Conservation (phyloP, 2,888 invertebrate genomes). For the Bellardia pandia region DNA sequence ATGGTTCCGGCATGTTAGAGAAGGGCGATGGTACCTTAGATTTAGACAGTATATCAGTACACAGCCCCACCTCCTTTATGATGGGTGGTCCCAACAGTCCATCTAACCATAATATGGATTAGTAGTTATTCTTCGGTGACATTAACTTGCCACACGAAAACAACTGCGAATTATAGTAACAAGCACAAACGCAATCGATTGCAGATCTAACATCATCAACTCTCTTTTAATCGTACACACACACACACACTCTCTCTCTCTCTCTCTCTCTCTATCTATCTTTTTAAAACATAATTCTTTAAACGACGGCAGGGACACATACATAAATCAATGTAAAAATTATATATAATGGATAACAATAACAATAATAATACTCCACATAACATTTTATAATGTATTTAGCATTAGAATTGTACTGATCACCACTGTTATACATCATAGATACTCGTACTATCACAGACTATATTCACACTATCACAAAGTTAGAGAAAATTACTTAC, state of each 20-base stretch:
- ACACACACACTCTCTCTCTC: background rate
- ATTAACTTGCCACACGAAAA: slow-evolving; percentile 58
- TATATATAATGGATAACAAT: background rate
- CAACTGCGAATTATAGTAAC: slow-evolving; percentile 69
- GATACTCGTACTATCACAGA: background rate
- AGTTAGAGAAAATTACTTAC: slow-evolving; percentile 9
- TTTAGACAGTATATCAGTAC: slow-evolving; percentile 83
- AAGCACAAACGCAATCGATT: slow-evolving; percentile 20
- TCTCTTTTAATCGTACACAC: background rate
- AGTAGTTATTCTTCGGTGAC: slow-evolving; percentile 69
- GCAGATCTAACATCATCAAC: slow-evolving; percentile 18
- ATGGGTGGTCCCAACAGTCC: slow-evolving; percentile 82
- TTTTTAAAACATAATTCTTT: slow-evolving; percentile 44
- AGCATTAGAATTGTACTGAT: slow-evolving; percentile 36
- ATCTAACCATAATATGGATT: slow-evolving; percentile 80
- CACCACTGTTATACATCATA: slow-evolving; percentile 19
- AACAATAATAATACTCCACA: slow-evolving; percentile 6
- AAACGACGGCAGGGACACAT: slow-evolving; percentile 72
- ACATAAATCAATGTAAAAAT: slow-evolving; percentile 49
- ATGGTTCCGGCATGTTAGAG: slow-evolving; percentile 85
- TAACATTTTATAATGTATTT: slow-evolving; percentile 11
- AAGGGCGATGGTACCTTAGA: slow-evolving; percentile 84
- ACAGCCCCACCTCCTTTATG: slow-evolving; percentile 84
- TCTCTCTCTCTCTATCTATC: background rate
- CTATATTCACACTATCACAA: slow-evolving; percentile 25